Evolutionary conservation across 2,888 invertebrate species (phyloP).

Genomic region (Drosophila pullipes): DNA sequence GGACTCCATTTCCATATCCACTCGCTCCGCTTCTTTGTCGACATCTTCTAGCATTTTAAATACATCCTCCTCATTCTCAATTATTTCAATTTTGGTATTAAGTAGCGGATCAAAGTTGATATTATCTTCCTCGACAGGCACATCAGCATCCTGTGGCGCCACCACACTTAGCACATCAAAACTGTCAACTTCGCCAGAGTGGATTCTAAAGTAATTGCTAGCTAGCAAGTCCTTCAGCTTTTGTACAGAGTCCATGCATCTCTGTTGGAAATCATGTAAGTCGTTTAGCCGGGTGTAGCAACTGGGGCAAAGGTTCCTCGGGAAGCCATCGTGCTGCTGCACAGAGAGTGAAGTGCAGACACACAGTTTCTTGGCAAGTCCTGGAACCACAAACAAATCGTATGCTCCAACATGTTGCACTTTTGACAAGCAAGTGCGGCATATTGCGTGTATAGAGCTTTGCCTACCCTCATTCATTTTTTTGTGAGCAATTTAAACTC

Average conservation of each 20-base stretch:
- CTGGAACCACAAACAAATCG: constrained; percentile 77
- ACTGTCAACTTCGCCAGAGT: background rate
- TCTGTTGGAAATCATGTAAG: constrained; percentile 79
- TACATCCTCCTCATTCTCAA: constrained; percentile 82
- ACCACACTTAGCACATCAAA: constrained; percentile 56
- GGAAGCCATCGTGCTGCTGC: constrained; percentile 81
- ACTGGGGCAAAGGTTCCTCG: constrained; percentile 73
- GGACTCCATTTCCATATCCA: constrained; percentile 24
- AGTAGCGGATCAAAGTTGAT: constrained; percentile 78
- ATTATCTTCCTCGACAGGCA: constrained; percentile 68
- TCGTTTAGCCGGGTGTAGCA: constrained; percentile 79
- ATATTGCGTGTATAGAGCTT: constrained; percentile 67
- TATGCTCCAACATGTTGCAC: constrained; percentile 60
- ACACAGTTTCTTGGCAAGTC: constrained; percentile 79
- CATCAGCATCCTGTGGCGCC: constrained; percentile 28
- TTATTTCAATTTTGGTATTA: constrained; percentile 77
- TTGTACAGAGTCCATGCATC: constrained; percentile 76
- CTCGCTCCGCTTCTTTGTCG: constrained; percentile 71
- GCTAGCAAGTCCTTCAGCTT: constrained; percentile 72
- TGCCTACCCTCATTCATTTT: constrained; percentile 50
- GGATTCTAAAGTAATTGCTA: constrained; percentile 37
- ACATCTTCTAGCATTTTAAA: constrained; percentile 81
- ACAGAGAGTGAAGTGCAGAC: constrained; percentile 80
- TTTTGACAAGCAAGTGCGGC: constrained; percentile 80
- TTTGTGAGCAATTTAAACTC: constrained; percentile 2